Conservation (phyloP, 30 jellyfish, hydroid and myxozoan genomes). For the Cassiopea xamachana region DNA sequence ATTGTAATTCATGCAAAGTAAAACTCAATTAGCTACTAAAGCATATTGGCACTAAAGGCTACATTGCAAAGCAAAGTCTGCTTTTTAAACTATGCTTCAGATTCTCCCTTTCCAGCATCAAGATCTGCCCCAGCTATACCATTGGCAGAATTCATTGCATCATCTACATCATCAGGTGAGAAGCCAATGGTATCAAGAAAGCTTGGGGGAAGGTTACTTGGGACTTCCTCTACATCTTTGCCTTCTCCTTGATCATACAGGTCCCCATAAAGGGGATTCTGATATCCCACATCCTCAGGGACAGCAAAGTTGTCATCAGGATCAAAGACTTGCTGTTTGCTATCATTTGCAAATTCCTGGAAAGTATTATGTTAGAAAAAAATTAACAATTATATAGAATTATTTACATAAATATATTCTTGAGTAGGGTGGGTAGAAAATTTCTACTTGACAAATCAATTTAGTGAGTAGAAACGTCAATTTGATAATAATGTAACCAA, state of each 20-base stretch:
- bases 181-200: slow-evolving; percentile 50
- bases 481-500: too few relatives aligned
- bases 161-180: slow-evolving; percentile 47
- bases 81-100: slow-evolving; percentile 15
- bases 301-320: slow-evolving; percentile 11
- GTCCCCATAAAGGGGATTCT: slow-evolving; percentile 54
- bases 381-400: too few relatives aligned
- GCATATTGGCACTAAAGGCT: not conserved
- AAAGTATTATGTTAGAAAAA: not conserved
- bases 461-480: too few relatives aligned
- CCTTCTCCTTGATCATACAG: not conserved
- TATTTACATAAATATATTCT: too few relatives aligned
- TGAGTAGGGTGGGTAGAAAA: too few relatives aligned
- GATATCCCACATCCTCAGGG: slow-evolving; percentile 48
- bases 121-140: not conserved
- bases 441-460: too few relatives aligned
- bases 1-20: too few relatives aligned
- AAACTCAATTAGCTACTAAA: not conserved
- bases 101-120: slow-evolving; percentile 25
- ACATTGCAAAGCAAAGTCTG: not conserved
- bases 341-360: slow-evolving; percentile 25
- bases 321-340: slow-evolving; percentile 38
- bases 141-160: slow-evolving; percentile 3
- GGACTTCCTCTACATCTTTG: slow-evolving; percentile 32
- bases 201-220: slow-evolving; percentile 45